Evolutionary conservation across 2,797 vertebrate genomes (phyloP), one percentile per base, ranked within the genome.

Genomic region (Alca torda): DNA sequence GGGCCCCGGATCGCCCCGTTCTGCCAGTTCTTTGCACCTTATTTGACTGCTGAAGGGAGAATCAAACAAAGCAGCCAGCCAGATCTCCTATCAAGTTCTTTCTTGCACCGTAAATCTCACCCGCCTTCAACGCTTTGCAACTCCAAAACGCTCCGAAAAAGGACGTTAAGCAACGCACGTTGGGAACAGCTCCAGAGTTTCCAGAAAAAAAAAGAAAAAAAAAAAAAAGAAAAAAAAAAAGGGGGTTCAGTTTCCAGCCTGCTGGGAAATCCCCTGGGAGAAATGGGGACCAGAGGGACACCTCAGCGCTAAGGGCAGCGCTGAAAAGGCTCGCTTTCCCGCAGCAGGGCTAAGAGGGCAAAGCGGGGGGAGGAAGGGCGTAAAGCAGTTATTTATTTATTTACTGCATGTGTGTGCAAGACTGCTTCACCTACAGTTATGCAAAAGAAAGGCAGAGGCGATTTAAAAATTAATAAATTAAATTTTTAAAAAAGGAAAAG

Each of bases 21-120:
- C 96, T 96, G 97, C 97, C 96, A 98, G 97, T 97, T 98, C 96
- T 94, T 92, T 97, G 97, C 97, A 97, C 97, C 97, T 95, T 94
- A 97, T 97, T 95, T 98, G 97, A 96, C 98, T 95, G 95, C 87
- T 94, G 91, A 97, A 92, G 95, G 95, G 84, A 97, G 94, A 96
- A 95, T 92, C 92, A 93, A 95, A 97, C 96, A 95, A 97, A 97
- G 96, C 96, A 96, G 76, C 56, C 96, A 94, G 96, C 95, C 89
- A 73, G 73, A 92, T 93, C 93, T 88, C 83, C 96, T 97, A 97
- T 98, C 97, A 97, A 98, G 97, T 97, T 95, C 94, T 92, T 98
- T 97, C 98, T 97, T 97, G 97, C 95, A 97, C 89, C 87, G 87
- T 95, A 96, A 96, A 95, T 96, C 95, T 95, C 86, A 81, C 88